Base-by-base conservation (phyloP, 2,888 invertebrate genomes). In the Drosophila nr. perissopoda region DNA sequence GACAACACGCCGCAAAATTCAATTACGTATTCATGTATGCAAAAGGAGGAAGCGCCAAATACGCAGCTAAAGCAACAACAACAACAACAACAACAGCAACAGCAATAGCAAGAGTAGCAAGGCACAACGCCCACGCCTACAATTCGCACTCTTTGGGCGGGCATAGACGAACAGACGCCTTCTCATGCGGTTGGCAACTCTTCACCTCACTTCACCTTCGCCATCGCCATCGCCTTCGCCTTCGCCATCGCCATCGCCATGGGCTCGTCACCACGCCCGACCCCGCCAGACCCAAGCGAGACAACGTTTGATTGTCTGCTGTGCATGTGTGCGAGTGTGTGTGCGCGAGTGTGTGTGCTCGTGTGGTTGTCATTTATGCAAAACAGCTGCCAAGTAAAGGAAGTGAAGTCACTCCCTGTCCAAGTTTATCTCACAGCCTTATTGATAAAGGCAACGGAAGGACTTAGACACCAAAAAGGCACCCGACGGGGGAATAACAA, bases 11-110 rank as follows among this genome's bases (percentile, higher is more conserved):
- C 87, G 88, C 87, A 88, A 79, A 88, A 88, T 89, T 89, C 88
- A 88, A 88, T 88, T 88, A 88, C 85, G 79, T 88, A 88, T 88
- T 88, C 87, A 88, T 88, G 83, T 88, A 88, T 88, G 89, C 87
- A 88, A 76, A 81, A 79, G 77, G 70, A 87, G 85, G 82, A 84
- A 87, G 87, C 81, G 81, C 75, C 88, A 81, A 87, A 86, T 87
- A 83, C 84, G 77, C 83, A 77, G 81, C 75, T 54, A 70, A 63
- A 54, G 58, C 69, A 52, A 49, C 73, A 65, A 58, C 73, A 73
- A 34, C 51, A 49, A n/a, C 42, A 56, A 40, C 54, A 66, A 29
- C 64, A 58, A 58, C 27, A 42, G 70, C 56, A 56, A 61, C 1
- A 31, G 27, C 31, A 31, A 31, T 33, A n/a, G 53, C 70, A 60